These are phyloP conservation scores for Stictonetta naevosa DNA, from an alignment of 2,113 vertebrate species.

Conservation along the genomic window DNA sequence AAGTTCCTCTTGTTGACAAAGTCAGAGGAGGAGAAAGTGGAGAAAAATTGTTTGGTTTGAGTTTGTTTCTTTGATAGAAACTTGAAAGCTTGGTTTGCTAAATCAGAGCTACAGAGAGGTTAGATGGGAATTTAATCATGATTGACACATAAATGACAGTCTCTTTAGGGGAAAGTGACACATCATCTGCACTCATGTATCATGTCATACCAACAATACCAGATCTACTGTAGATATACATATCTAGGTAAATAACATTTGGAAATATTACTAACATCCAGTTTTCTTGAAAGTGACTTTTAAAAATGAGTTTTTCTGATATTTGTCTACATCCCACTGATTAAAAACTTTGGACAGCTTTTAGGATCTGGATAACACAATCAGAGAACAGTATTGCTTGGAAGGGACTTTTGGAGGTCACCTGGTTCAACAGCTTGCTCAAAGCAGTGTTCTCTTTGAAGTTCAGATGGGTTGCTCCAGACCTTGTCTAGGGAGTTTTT, in stretches of 20 bases:
- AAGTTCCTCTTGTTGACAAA: background rate
- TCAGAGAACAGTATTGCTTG: background rate
- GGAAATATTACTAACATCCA: background rate
- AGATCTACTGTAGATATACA: background rate
- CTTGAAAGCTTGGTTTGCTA: background rate
- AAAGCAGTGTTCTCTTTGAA: background rate
- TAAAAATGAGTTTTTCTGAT: background rate
- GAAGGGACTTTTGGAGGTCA: background rate
- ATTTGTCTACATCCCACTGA: background rate
- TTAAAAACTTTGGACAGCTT: background rate
- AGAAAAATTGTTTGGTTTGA: background rate
- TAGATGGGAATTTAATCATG: constrained; percentile 24
- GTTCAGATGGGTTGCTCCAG: background rate
- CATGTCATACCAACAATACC: background rate
- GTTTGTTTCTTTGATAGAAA: background rate
- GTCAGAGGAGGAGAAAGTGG: background rate
- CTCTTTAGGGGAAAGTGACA: constrained; percentile 21
- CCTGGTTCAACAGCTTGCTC: background rate
- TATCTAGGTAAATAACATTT: background rate
- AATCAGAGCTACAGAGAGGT: constrained; percentile 8
- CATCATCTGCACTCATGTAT: background rate
- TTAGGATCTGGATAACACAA: background rate
- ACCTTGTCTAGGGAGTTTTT: background rate
- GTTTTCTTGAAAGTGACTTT: background rate
- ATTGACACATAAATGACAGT: constrained; percentile 20